Evolutionary conservation across 2,113 vertebrate species (phyloP).

Genomic region (Oryzias curvinotus): DNA sequence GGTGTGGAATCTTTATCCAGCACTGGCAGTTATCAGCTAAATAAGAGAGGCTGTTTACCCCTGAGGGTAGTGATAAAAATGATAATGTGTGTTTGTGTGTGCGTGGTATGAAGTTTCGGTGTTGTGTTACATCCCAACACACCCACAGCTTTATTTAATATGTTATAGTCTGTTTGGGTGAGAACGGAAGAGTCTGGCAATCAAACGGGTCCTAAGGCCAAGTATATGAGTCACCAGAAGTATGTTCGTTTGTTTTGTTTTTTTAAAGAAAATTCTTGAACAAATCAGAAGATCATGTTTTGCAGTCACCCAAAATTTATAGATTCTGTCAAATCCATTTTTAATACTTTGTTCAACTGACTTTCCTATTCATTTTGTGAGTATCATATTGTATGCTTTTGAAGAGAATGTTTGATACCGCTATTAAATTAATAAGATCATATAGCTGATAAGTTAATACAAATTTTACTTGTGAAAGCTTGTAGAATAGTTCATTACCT

Average conservation of each 20-base stretch:
- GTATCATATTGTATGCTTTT: too few species aligned
- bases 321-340: too few species aligned
- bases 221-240: slow-evolving; percentile 39
- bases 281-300: not conserved
- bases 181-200: slow-evolving; percentile 24
- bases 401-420: too few species aligned
- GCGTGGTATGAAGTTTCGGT: slow-evolving; percentile 20
- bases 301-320: not conserved
- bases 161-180: slow-evolving; percentile 12
- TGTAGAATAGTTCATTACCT: too few species aligned
- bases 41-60: slow-evolving; percentile 61
- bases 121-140: slow-evolving; percentile 21
- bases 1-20: slow-evolving; percentile 55
- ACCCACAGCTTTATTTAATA: too few species aligned
- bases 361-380: too few species aligned
- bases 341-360: too few species aligned
- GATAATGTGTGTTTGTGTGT: slow-evolving; percentile 37
- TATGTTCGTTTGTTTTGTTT: slow-evolving; percentile 11
- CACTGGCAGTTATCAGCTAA: slow-evolving; percentile 59
- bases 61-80: slow-evolving; percentile 42
- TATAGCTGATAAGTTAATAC: too few species aligned
- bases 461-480: too few species aligned
- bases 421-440: too few species aligned
- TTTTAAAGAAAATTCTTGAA: not conserved
- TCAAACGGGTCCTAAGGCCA: slow-evolving; percentile 41